These are phyloP conservation scores for Drosophila lini DNA, from an alignment of 1,140 invertebrate genomes.

Conservation along the genomic window DNA sequence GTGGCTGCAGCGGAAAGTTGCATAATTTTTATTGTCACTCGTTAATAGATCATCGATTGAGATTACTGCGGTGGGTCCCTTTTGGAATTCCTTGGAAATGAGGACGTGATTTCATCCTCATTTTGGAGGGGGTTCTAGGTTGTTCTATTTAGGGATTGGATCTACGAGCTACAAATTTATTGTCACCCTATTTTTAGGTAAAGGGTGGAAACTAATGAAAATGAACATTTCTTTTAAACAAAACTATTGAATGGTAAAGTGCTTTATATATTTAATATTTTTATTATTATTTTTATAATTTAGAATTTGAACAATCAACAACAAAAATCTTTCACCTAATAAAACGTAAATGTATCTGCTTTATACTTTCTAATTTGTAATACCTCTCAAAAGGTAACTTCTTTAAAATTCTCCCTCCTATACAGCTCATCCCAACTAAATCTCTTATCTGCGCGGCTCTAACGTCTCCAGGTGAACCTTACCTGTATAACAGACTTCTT, in stretches of 20 bases:
- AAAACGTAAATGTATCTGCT: too few species aligned
- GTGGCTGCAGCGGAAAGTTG: conserved; percentile 60
- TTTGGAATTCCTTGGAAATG: conserved; percentile 43
- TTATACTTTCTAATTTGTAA: not conserved
- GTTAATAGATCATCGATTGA: conserved; percentile 80
- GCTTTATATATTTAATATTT: not conserved
- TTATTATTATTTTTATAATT: not conserved
- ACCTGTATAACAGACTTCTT: conserved; percentile 50
- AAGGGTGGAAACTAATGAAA: not conserved
- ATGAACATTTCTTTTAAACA: accelerated
- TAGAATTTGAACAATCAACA: not conserved
- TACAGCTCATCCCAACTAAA: conserved; percentile 4
- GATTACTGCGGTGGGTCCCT: conserved; percentile 68
- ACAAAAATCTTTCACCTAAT: too few species aligned
- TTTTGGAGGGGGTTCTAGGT: not conserved
- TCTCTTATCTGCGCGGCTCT: conserved; percentile 21
- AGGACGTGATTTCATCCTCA: conserved; percentile 37
- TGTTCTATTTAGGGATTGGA: conserved; percentile 14
- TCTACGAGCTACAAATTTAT: not conserved
- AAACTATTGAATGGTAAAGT: not conserved
- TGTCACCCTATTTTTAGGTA: not conserved
- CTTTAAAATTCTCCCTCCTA: conserved; percentile 1
- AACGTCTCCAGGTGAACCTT: conserved; percentile 22
- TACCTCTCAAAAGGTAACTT: conserved; percentile 38
- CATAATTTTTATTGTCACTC: conserved; percentile 77